Conservation (phyloP, 1,140 invertebrate genomes). For the Listronotus bonariensis region DNA sequence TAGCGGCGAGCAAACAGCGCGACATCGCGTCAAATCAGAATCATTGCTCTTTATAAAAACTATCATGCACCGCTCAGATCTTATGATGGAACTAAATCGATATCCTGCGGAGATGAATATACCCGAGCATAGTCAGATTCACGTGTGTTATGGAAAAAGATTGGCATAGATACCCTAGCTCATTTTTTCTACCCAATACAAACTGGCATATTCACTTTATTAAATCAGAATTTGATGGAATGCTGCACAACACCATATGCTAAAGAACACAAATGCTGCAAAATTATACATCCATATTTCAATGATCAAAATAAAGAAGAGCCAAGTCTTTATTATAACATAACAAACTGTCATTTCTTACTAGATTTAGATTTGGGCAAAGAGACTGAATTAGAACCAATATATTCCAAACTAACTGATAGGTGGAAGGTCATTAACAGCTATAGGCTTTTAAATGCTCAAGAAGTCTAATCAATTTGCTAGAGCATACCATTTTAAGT, state of each 20-base stretch:
- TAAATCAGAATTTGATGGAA: constrained; percentile 92
- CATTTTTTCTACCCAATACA: constrained; percentile 89
- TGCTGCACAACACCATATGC: constrained; percentile 79
- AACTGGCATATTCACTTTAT: constrained; percentile 84
- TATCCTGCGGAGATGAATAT: constrained; percentile 63
- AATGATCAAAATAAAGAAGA: constrained; percentile 95
- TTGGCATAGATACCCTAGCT: constrained; percentile 95
- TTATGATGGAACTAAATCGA: constrained; percentile 81
- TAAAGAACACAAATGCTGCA: constrained; percentile 67
- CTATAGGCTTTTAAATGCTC: constrained; percentile 77
- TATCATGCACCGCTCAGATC: constrained; percentile 92
- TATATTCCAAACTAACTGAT: constrained; percentile 73
- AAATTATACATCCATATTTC: constrained; percentile 83
- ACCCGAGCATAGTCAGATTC: constrained; percentile 66
- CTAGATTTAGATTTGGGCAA: constrained; percentile 82
- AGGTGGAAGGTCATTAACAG: constrained; percentile 77
- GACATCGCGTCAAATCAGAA: too few species aligned
- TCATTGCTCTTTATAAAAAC: constrained; percentile 64
- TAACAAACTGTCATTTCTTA: constrained; percentile 81
- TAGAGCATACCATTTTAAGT: constrained; percentile 82
- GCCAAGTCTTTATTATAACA: constrained; percentile 70
- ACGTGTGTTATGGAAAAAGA: constrained; percentile 97
- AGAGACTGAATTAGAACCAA: constrained; percentile 75
- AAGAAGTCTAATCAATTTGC: constrained; percentile 80
- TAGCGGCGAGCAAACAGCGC: too few species aligned